phyloP scores from a whole-genome alignment of 2,888 invertebrate species.

The Hyalella azteca region DNA sequence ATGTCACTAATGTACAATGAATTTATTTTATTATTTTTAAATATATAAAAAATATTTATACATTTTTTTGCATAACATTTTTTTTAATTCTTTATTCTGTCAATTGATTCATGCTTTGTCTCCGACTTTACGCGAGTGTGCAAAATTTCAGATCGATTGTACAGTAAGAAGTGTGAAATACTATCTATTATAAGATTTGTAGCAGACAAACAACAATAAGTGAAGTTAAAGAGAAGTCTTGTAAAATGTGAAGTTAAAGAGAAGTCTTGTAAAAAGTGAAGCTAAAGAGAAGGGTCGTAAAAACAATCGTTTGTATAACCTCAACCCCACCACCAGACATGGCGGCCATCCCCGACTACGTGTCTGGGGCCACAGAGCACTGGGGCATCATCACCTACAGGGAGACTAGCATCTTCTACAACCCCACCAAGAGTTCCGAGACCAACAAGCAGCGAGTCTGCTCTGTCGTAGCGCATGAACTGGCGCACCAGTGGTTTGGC shows the following conservation, averaged over 20 bases:
- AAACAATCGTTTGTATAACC: too few species aligned
- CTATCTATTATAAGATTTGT: too few species aligned
- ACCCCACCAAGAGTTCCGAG: conserved; percentile 75
- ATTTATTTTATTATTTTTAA: background rate
- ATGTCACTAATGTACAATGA: background rate
- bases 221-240: too few species aligned
- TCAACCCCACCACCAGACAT: conserved; percentile 70
- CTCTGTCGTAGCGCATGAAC: conserved; percentile 85
- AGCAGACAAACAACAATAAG: too few species aligned
- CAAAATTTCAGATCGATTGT: too few species aligned
- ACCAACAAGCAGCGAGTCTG: conserved; percentile 79
- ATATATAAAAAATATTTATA: background rate
- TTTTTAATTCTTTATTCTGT: background rate
- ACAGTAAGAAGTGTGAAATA: too few species aligned
- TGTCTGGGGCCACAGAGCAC: conserved; percentile 94
- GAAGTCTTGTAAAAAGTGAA: too few species aligned
- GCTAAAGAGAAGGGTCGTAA: too few species aligned
- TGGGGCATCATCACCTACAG: conserved; percentile 91
- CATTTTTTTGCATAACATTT: background rate
- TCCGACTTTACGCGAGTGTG: too few species aligned
- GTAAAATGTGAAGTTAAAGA: too few species aligned
- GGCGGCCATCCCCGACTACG: conserved; percentile 86
- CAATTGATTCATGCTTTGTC: background rate
- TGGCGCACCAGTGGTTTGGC: conserved; percentile 95
- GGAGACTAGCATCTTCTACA: conserved; percentile 72